A percentile compares a stretch with the other conserved stretches of the same genome.
phyloP scores from a whole-genome alignment of 2,113 vertebrate species.

The Takifugu bimaculatus region DNA sequence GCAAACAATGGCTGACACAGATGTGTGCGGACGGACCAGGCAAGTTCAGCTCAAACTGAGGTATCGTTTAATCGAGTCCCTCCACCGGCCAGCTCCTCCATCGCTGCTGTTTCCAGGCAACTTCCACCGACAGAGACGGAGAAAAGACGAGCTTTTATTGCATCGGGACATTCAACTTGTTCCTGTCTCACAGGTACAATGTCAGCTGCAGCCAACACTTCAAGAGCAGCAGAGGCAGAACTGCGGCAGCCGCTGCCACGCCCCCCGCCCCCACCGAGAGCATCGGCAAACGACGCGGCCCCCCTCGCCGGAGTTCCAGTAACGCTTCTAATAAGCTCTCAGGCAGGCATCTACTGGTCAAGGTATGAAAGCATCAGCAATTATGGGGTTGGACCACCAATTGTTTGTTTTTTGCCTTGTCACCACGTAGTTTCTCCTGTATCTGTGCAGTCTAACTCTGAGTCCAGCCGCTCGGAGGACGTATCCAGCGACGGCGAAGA shows the following conservation, averaged over 20 bases:
- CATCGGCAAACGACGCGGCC: slow-evolving; percentile 74
- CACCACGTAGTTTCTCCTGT: neutral
- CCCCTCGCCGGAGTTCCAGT: slow-evolving; percentile 84
- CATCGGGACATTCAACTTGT: neutral
- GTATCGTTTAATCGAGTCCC: no score
- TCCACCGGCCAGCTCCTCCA: no score
- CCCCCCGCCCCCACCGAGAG: slow-evolving; percentile 71
- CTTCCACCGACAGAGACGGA: no score
- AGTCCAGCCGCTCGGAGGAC: slow-evolving; percentile 93
- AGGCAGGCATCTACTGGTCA: slow-evolving; percentile 85
- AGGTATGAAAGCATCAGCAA: slow-evolving; percentile 54
- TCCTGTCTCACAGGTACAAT: slow-evolving; percentile 81
- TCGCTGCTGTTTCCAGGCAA: no score
- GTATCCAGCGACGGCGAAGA: slow-evolving; percentile 89
- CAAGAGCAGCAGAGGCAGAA: slow-evolving; percentile 84
- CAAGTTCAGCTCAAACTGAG: no score
- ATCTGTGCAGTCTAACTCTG: slow-evolving; percentile 81
- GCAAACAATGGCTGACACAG: neutral
- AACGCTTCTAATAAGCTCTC: slow-evolving; percentile 82
- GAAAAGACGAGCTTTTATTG: no score
- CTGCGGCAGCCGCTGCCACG: slow-evolving; percentile 74
- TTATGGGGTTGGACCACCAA: no score
- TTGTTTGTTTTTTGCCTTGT: neutral
- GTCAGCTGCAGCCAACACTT: slow-evolving; percentile 96
- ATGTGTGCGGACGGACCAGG: no score